phyloP scores from a whole-genome alignment of 2,888 invertebrate genomes.

The Antheraea yamamai region DNA sequence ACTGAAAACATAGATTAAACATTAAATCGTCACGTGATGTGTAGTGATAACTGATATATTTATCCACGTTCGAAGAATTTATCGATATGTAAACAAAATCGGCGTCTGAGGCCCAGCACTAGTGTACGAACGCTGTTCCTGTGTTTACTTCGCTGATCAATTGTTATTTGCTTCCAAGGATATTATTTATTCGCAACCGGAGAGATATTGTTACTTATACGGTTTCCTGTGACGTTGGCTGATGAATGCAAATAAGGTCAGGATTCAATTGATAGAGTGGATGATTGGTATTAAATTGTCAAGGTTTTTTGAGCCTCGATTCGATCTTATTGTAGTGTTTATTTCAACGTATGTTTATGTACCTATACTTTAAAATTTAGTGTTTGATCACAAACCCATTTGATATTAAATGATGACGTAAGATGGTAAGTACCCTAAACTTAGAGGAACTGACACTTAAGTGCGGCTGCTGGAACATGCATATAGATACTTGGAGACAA shows the following conservation, averaged over 20 bases:
- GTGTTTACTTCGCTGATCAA: constrained; percentile 51
- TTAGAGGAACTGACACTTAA: no score
- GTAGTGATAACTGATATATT: not conserved
- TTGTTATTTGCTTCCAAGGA: constrained; percentile 55
- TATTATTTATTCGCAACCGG: constrained; percentile 23
- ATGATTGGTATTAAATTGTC: constrained; percentile 11
- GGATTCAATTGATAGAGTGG: constrained; percentile 6
- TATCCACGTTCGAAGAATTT: constrained; percentile 11
- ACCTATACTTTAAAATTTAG: no score
- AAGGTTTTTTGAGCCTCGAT: constrained; percentile 8
- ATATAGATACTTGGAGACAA: no score
- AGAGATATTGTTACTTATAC: not conserved
- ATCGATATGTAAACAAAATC: constrained; percentile 57
- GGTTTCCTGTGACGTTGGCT: constrained; percentile 15
- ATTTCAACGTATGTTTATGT: no score
- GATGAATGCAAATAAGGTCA: constrained; percentile 2
- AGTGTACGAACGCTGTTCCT: constrained; percentile 58
- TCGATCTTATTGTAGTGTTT: not conserved
- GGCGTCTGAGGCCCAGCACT: constrained; percentile 46
- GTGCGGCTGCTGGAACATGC: no score
- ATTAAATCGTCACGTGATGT: not conserved
- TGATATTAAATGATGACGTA: no score
- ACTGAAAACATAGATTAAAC: not conserved
- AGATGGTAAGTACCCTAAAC: no score
- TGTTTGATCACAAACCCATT: no score